Evolutionary conservation across 2,113 vertebrate genomes (phyloP), one percentile per base, ranked within the genome.

Genomic region (Oxyruncus cristatus): DNA sequence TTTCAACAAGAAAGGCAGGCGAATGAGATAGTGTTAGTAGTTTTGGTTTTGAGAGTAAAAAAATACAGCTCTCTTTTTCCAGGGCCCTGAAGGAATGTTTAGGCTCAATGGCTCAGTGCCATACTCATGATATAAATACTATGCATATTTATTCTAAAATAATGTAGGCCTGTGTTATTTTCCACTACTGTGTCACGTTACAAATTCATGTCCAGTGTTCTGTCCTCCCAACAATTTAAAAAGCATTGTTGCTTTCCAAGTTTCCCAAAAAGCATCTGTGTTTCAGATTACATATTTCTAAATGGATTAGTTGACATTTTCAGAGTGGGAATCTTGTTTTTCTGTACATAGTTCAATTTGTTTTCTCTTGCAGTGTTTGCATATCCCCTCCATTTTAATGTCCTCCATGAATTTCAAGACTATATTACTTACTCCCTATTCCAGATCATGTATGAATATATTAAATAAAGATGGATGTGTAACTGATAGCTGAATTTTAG

Each of bases 201-300:
- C 78, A 86, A 58, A 80, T 85, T 93, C 41, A 28, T 21, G 68
- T 71, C 90, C 82, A 80, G 72, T 59, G 20, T 79, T 95, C 72
- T 83, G 18, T 88, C 53, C 55, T 77, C 78, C 63, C 85, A 83
- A 47, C 28, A 46, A 42, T 85, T 76, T 74, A 76, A 44, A 66
- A 85, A 83, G 49, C 41, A 17, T 3, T 92, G 50, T 33, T 74
- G 42, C 88, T 92, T 94, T 94, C 82, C 85, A 94, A 44, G 78
- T 88, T 94, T 94, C 75, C 74, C 75, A 56, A 52, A 77, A 35
- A 96, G 68, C 13, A 55, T 93, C 85, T 90, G 59, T 86, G 68
- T 88, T 94, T 93, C 65, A 81, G 52, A 77, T 95, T 85, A 61
- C 53, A 56, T 74, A 85, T 95, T 90, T 88, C 82, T 76, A 78